phyloP scores from a whole-genome alignment of 1,140 invertebrate genomes.

The Armadillidium nasatum region DNA sequence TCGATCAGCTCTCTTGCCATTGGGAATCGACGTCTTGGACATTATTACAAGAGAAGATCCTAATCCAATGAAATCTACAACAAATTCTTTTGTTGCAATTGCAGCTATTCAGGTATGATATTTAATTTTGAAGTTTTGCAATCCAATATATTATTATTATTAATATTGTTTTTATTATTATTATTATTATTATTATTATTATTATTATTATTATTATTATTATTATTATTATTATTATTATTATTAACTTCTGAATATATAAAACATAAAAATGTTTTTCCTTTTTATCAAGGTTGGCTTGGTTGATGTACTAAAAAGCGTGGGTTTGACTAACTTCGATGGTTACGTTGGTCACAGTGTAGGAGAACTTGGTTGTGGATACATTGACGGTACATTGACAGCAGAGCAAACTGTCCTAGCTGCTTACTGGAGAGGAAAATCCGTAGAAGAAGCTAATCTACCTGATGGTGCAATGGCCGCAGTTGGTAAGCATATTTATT shows the following conservation, averaged over 20 bases:
- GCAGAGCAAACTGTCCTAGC: conserved; percentile 85
- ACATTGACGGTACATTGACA: conserved; percentile 90
- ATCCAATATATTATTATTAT: no score
- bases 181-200: no score
- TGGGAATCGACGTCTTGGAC: conserved; percentile 71
- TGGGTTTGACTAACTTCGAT: conserved; percentile 74
- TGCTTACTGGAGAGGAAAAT: conserved; percentile 85
- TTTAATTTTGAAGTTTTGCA: no score
- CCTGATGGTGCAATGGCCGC: conserved; percentile 76
- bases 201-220: no score
- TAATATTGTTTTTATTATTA: no score
- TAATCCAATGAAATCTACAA: conserved; percentile 70
- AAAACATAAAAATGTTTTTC: no score
- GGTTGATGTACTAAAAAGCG: conserved; percentile 70
- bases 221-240: no score
- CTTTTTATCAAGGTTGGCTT: conserved; percentile 80
- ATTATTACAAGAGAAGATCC: conserved; percentile 71
- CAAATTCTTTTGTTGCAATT: conserved; percentile 87
- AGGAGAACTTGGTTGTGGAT: conserved; percentile 90
- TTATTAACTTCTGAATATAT: no score
- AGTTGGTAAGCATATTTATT: conserved; percentile 52
- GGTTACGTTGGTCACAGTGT: conserved; percentile 95
- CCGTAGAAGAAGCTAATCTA: conserved; percentile 73
- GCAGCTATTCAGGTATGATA: conserved; percentile 77
- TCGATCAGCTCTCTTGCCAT: conserved; percentile 30